Conservation (phyloP, 2,113 vertebrate species). For the Trematomus loennbergii region DNA sequence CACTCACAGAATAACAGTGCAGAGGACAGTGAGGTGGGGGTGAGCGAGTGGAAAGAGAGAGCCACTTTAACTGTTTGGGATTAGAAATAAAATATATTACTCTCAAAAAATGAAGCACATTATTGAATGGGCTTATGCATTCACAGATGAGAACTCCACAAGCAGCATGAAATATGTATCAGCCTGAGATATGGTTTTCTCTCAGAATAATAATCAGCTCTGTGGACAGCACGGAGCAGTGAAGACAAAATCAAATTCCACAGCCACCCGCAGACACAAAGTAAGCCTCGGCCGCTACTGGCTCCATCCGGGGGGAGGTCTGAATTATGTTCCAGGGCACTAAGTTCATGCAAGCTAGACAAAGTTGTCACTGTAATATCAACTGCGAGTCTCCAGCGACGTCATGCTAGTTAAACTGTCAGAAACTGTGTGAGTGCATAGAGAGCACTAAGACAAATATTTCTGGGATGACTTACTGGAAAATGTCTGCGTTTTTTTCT, state of each 20-base stretch:
- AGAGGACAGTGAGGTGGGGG: constrained; percentile 39
- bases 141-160: constrained; percentile 66
- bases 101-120: constrained; percentile 50
- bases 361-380: constrained; percentile 62
- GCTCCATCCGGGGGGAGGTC: constrained; percentile 44
- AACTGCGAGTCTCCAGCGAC: constrained; percentile 51
- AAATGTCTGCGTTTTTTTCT: constrained; percentile 50
- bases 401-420: constrained; percentile 62
- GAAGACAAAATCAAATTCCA: constrained; percentile 67
- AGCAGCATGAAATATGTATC: constrained; percentile 74
- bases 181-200: constrained; percentile 62
- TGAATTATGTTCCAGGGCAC: constrained; percentile 64
- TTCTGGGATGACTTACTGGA: constrained; percentile 41
- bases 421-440: constrained; percentile 47
- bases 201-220: constrained; percentile 71
- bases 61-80: constrained; percentile 58
- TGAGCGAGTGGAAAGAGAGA: constrained; percentile 41
- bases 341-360: constrained; percentile 68
- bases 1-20: constrained; percentile 25
- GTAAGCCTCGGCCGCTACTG: constrained; percentile 17
- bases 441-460: constrained; percentile 39
- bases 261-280: constrained; percentile 39
- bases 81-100: constrained; percentile 68
- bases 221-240: constrained; percentile 46
- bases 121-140: constrained; percentile 70